A percentile compares a stretch with the other conserved stretches of the same genome.
phyloP scores from a whole-genome alignment of 2,888 invertebrate genomes.

The Petrolisthes manimaculis region DNA sequence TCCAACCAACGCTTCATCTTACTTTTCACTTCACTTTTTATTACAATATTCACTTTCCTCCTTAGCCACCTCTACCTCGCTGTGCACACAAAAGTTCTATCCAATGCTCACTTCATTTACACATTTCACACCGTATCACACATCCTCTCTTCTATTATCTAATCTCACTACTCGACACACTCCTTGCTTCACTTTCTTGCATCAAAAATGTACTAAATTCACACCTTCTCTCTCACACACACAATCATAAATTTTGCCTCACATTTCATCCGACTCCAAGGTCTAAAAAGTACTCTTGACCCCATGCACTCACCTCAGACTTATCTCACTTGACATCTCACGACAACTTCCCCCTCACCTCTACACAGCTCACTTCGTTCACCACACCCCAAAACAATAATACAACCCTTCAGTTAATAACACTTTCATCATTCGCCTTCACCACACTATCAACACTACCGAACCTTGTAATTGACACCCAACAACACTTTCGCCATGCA shows the following conservation, averaged over 20 bases:
- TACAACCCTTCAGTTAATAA: no score
- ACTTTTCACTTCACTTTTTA: background rate
- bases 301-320: background rate
- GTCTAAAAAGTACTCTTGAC: background rate
- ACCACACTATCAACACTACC: no score
- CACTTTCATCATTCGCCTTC: no score
- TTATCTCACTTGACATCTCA: background rate
- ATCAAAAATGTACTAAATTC: background rate
- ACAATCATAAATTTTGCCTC: background rate
- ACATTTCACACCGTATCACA: background rate
- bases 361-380: background rate
- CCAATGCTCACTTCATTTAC: background rate
- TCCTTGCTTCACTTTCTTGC: background rate
- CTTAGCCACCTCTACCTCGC: background rate
- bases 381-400: no score
- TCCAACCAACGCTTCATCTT: background rate
- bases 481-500: no score
- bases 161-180: background rate
- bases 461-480: no score
- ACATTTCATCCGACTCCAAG: background rate
- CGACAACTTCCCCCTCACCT: background rate
- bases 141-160: background rate
- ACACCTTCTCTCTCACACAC: background rate
- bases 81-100: background rate
- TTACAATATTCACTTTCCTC: background rate